Evolutionary conservation across 2,888 invertebrate species (phyloP), one percentile per base, ranked within the genome.

Genomic region (Andricus curvator): DNA sequence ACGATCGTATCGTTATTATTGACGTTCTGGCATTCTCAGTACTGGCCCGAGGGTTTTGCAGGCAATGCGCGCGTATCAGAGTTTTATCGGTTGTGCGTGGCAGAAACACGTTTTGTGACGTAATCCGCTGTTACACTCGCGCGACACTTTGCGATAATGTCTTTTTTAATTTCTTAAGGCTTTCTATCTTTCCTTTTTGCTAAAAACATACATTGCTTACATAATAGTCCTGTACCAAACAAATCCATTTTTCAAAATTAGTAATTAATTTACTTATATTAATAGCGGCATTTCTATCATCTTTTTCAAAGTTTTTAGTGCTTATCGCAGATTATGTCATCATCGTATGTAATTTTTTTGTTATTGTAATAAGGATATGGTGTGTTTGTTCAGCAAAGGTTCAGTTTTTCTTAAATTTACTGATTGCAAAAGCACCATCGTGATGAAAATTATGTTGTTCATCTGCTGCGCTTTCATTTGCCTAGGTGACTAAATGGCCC

Each of bases 71-170:
- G 13, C 44, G 13, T 44, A 44, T 44, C 44, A 44, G 11, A 44
- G 13, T 44, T 44, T 44, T 44, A 44, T 44, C 15, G 44, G 44
- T 44, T 15, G 44, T 44, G 44, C 11, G 44, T 44, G 44, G 2
- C 44, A 37, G 44, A 15, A 44, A 44, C 44, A 44, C 68, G 48
- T 68, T 68, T 68, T 20, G 44, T 68, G 68, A 68, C 68, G 68
- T 68, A 68, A 68, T 68, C 29, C 25, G 22, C 22, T 17, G 25
- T 68, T 68, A 48, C 48, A 48, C n/a, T 68, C 13, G 17, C 44
- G 44, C 11, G 44, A 44, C 44, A 37, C 37, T 37, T 37, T 37
- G 37, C 20, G 48, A 70, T 70, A 48, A 70, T 17, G 15, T 5
- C 20, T 33, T 65, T 65, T 22, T 44, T 11, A 22, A 41, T 67